These are phyloP conservation scores for Choristoneura fumiferana DNA, from an alignment of 1,140 invertebrate genomes.

Conservation along the genomic window DNA sequence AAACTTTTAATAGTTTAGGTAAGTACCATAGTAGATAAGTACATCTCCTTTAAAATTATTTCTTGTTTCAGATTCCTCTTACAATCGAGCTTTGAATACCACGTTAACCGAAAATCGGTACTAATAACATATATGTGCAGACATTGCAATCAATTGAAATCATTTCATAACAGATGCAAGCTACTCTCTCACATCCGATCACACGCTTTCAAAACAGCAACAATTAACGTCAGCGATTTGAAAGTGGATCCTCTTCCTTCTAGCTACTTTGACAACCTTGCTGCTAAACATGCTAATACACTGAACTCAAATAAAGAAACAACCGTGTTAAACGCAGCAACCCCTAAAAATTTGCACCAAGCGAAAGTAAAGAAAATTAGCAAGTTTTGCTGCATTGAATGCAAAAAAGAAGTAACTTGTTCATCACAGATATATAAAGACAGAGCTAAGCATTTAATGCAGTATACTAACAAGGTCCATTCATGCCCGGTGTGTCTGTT, in stretches of 20 bases:
- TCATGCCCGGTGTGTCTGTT: constrained; percentile 70
- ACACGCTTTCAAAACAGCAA: constrained; percentile 66
- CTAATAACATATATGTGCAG: constrained; percentile 63
- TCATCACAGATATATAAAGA: constrained; percentile 41
- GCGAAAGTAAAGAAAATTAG: background rate
- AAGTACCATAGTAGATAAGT: no score
- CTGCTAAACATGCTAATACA: background rate
- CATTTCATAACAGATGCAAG: constrained; percentile 68
- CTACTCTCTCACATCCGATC: constrained; percentile 66
- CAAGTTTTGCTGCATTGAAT: constrained; percentile 45
- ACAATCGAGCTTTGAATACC: constrained; percentile 62
- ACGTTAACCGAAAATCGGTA: constrained; percentile 64
- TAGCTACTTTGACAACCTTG: constrained; percentile 25
- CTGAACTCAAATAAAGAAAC: constrained; percentile 4
- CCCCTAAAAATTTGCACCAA: constrained; percentile 21
- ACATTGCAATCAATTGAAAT: constrained; percentile 45
- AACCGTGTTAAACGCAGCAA: constrained; percentile 22
- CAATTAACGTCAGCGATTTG: constrained; percentile 64
- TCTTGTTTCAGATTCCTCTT: constrained; percentile 64
- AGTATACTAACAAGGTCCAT: constrained; percentile 42
- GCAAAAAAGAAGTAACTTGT: constrained; percentile 42
- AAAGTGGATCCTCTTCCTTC: constrained; percentile 62
- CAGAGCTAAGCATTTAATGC: constrained; percentile 55
- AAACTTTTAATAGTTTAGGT: no score
- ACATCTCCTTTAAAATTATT: constrained; percentile 12